These are phyloP conservation scores for Sepioteuthis lessoniana DNA, from an alignment of 2,888 invertebrate genomes.

Conservation along the genomic window DNA sequence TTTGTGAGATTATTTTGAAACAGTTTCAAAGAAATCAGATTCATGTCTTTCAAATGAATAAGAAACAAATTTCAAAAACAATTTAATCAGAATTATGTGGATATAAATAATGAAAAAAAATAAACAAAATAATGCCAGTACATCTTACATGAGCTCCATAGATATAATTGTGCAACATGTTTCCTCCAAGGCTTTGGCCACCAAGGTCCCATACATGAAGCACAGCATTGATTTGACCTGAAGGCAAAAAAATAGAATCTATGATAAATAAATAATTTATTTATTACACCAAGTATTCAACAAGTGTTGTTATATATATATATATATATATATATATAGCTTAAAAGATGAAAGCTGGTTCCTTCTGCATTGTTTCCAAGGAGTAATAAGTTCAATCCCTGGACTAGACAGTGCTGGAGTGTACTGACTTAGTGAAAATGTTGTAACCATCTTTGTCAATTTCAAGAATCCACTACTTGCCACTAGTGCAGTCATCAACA, in stretches of 20 bases:
- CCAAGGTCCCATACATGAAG: slow-evolving; percentile 89
- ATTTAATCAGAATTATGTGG: neutral
- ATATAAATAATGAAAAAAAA: neutral
- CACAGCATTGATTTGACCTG: slow-evolving; percentile 79
- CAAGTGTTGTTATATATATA: too few relatives aligned
- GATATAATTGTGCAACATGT: slow-evolving; percentile 83
- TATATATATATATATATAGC: neutral
- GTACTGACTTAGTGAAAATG: too few relatives aligned
- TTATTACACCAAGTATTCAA: neutral
- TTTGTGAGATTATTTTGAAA: too few relatives aligned
- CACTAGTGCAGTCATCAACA: too few relatives aligned
- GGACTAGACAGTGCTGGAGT: too few relatives aligned
- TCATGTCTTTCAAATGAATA: too few relatives aligned
- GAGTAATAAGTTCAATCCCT: neutral
- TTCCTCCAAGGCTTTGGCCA: slow-evolving; percentile 84
- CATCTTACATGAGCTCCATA: slow-evolving; percentile 76
- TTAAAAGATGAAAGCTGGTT: neutral
- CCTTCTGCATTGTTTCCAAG: neutral
- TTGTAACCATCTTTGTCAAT: too few relatives aligned
- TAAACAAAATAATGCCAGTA: neutral
- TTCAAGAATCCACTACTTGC: too few relatives aligned
- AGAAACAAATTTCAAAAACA: too few relatives aligned
- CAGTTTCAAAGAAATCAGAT: too few relatives aligned
- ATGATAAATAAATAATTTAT: neutral
- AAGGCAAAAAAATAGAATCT: neutral